phyloP scores from a whole-genome alignment of 2,797 vertebrate species.

The Lepilemur septentrionalis region DNA sequence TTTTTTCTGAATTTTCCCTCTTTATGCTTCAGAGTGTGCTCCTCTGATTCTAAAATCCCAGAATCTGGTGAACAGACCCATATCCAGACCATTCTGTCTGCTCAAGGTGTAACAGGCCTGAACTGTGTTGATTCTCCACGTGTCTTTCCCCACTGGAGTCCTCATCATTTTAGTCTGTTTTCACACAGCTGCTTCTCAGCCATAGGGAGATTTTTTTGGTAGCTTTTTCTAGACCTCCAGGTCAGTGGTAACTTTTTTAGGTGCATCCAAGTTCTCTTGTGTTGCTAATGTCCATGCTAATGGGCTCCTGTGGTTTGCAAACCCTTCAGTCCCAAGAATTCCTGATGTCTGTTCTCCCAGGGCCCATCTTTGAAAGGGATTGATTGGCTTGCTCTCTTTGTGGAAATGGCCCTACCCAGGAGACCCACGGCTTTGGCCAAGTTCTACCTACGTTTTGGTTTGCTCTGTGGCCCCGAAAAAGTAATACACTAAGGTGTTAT shows the following conservation, averaged over 20 bases:
- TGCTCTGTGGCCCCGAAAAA: background rate
- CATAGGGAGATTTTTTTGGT: background rate
- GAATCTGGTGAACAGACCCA: background rate
- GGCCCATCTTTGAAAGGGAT: background rate
- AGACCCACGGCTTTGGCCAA: background rate
- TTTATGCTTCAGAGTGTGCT: background rate
- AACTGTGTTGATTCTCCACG: background rate
- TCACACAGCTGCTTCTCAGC: background rate
- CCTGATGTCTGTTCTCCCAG: accelerated
- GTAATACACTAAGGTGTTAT: background rate
- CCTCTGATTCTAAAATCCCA: background rate
- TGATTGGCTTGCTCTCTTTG: background rate
- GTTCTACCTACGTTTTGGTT: background rate
- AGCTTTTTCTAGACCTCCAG: background rate
- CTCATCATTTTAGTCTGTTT: background rate
- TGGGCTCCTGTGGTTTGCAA: background rate
- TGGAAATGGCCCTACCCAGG: background rate
- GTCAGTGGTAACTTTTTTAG: background rate
- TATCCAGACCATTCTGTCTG: background rate
- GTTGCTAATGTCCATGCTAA: background rate
- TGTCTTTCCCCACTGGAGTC: background rate
- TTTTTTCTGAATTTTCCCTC: background rate
- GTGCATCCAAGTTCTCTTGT: background rate
- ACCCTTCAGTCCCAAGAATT: background rate
- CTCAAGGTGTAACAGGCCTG: background rate